phyloP scores from a whole-genome alignment of 1,140 invertebrate species.

The Globodera rostochiensis region DNA sequence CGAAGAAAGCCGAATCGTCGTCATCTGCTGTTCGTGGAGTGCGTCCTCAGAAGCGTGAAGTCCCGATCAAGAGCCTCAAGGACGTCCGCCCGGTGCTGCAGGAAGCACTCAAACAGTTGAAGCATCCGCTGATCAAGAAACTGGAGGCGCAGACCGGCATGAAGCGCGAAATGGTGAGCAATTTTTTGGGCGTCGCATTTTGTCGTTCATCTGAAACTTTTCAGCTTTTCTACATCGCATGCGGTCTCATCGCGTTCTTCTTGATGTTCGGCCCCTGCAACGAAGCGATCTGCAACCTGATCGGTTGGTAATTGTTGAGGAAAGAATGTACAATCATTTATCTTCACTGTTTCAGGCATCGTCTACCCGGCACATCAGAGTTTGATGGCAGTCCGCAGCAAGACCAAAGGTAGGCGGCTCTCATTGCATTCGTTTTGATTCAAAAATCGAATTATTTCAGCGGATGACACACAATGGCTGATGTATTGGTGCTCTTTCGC shows the following conservation, averaged over 20 bases:
- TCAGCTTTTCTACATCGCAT: neutral
- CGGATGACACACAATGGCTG: neutral
- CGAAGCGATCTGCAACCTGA: neutral
- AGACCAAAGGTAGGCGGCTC: neutral
- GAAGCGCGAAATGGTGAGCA: neutral
- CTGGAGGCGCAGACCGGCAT: neutral
- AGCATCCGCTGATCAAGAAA: neutral
- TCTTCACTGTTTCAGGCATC: neutral
- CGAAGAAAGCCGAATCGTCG: no score
- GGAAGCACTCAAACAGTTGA: neutral
- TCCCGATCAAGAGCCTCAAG: neutral
- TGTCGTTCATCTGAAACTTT: neutral
- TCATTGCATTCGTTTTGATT: no score
- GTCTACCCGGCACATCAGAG: neutral
- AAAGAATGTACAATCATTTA: neutral
- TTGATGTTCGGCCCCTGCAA: neutral
- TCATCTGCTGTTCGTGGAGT: no score
- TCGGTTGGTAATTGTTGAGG: neutral
- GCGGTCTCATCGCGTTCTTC: neutral
- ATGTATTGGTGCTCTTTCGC: neutral
- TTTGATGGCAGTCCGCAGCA: neutral
- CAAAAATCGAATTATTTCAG: neutral
- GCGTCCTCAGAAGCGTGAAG: neutral
- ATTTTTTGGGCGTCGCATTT: neutral
- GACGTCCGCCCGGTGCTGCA: neutral